Percentiles rank a stretch among this genome's conserved stretches.
These are phyloP conservation scores for Pararge aegeria DNA, from an alignment of 1,140 invertebrate species.

Conservation along the genomic window DNA sequence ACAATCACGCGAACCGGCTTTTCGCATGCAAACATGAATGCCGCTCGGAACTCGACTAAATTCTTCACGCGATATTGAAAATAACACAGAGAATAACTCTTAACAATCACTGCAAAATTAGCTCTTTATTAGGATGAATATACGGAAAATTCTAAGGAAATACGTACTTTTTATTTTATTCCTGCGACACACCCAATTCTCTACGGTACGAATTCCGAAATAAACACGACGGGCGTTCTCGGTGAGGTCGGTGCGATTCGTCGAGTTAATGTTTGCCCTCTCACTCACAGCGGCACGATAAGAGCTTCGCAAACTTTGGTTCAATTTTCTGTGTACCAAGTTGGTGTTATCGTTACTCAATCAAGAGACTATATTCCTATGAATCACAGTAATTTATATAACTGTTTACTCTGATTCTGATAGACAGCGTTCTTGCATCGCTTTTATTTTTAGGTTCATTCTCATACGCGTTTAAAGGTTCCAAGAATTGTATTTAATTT, in stretches of 20 bases:
- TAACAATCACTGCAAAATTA: background rate
- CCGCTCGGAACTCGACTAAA: slow-evolving; percentile 11
- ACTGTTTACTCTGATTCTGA: no score
- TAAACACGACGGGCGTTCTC: slow-evolving; percentile 47
- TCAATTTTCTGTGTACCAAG: background rate
- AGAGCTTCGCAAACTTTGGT: slow-evolving; percentile 45
- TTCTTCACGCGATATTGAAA: background rate
- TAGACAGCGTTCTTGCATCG: no score
- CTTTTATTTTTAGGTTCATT: no score
- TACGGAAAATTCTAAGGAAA: slow-evolving; percentile 15
- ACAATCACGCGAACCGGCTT: slow-evolving; percentile 59
- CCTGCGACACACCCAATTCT: slow-evolving; percentile 53
- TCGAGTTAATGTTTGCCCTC: slow-evolving; percentile 62
- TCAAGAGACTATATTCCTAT: no score
- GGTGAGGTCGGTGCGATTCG: slow-evolving; percentile 47
- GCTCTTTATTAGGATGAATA: background rate
- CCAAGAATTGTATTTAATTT: no score
- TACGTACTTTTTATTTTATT: slow-evolving; percentile 63
- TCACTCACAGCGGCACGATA: slow-evolving; percentile 43
- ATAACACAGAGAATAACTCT: background rate
- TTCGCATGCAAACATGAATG: slow-evolving; percentile 54
- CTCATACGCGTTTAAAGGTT: no score
- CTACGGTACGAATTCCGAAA: slow-evolving; percentile 57
- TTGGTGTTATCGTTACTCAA: no score
- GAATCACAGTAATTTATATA: no score